Conservation (phyloP, 2,888 invertebrate species). For the Lucinisca nassula region DNA sequence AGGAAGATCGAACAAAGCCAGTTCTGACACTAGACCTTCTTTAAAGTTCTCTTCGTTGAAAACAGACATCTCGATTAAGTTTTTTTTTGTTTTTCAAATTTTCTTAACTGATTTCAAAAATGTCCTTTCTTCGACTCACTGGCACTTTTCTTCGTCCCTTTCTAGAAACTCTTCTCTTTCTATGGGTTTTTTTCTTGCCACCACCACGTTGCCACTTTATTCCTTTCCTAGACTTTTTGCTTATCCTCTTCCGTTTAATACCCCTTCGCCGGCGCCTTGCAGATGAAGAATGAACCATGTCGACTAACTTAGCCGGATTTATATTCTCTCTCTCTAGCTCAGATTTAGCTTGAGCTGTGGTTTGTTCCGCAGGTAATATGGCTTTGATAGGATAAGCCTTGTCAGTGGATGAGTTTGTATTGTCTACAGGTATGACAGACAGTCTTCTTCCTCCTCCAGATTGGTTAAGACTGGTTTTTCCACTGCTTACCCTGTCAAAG, state of each 20-base stretch:
- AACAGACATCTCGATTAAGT: not conserved
- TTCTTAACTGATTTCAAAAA: constrained; percentile 23
- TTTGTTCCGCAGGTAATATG: constrained; percentile 57
- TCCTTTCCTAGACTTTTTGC: not conserved
- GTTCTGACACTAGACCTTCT: constrained; percentile 24
- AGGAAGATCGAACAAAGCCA: constrained; percentile 44
- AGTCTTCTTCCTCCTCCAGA: constrained; percentile 38
- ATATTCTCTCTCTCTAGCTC: constrained; percentile 53
- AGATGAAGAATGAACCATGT: constrained; percentile 11
- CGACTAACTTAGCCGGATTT: constrained; percentile 30
- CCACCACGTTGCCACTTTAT: constrained; percentile 17
- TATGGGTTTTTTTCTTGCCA: not conserved
- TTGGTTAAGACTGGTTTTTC: constrained; percentile 36
- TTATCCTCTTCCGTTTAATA: not conserved
- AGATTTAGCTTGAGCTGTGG: constrained; percentile 45
- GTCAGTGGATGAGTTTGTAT: constrained; percentile 4
- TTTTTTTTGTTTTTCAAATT: not conserved
- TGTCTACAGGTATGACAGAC: constrained; percentile 27
- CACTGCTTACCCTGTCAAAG: constrained; percentile 42
- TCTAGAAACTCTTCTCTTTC: not conserved
- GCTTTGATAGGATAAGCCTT: constrained; percentile 38
- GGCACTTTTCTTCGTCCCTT: not conserved
- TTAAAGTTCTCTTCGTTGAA: constrained; percentile 39
- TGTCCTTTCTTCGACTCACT: not conserved
- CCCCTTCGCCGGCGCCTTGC: constrained; percentile 5